Evolutionary conservation across 1,140 invertebrate genomes (phyloP), one percentile per base, ranked within the genome.

Genomic region (Polyergus mexicanus): DNA sequence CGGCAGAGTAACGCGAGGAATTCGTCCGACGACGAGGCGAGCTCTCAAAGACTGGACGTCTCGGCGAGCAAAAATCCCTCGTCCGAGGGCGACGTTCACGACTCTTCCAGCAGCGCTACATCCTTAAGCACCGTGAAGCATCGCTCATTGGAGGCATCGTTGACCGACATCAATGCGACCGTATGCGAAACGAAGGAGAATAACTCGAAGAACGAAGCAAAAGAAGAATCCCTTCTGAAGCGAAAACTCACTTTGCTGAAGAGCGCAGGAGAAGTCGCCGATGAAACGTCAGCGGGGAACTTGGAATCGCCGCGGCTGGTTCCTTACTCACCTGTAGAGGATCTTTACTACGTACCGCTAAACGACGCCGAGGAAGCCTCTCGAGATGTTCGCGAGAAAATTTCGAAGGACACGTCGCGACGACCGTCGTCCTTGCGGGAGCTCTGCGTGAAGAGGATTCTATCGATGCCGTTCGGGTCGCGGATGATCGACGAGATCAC

Each of bases 401-500:
- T 25, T 11, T 3, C 62, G 28, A 47, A 58, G 22, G 54, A 83
- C 38, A 16, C 28, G 19, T 32, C n/a, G n/a, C 56, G 2, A 10
- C 51, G 0, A 38, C 93, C 95, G 1, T 86, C 92, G 38, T 93
- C 92, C 5, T 85, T 96, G 69, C 93, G 93, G 11, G 94, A 97
- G 89, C 92, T 97, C 16, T 97, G 97, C 91, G 93, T 97, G 22
- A 95, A 95, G 86, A 96, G 95, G 87, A 95, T 97, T 32, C 93
- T 96, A 41, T 95, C 96, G 4, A 95, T 97, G 92, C 97, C 97
- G 6, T 96, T 96, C 89, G 97, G 97, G 35, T 91, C 95, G 11
- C 95, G 96, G 84, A 95, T 97, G 78, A 94, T 97, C 83, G 96
- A 96, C 93, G 96, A 97, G 92, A 92, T 97, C 84, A 96, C 96